Base-by-base conservation (phyloP, 2,113 vertebrate genomes). In the Aldabrachelys gigantea region DNA sequence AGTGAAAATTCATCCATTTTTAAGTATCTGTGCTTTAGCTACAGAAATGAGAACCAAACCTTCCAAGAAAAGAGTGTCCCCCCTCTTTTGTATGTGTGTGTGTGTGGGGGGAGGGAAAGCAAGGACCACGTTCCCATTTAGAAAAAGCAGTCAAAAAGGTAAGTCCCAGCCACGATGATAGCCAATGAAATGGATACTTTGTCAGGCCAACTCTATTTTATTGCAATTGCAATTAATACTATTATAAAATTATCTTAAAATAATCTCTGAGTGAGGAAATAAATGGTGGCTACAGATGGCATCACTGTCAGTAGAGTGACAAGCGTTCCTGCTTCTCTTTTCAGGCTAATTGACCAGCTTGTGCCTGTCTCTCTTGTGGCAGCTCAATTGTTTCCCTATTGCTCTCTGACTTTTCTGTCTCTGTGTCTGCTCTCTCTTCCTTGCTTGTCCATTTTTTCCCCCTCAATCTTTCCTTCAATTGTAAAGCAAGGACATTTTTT, bases 381-480 rank as follows among this genome's bases (percentile, higher is more conserved):
- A 88, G 49, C 38, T 93, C 44, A 56, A 2, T 31, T 80, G 75
- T 78, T 54, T 38, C n/a, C 27, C n/a, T 82, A 3, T 82, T 82
- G 35, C 84, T 79, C 25, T 47, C 88, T 19, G 57, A 79, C 7
- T 24, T 82, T 57, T 16, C 21, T 19, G 4, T 29, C 65, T 72
- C n/a, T 72, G 17, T 72, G n/a, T 19, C 24, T 47, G n/a, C 59
- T 82, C 11, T 22, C 27, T 52, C 38, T 78, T 82, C 35, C 65
- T 84, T 25, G 11, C 31, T 90, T 62, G 12, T 47, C 52, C 4
- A 35, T 76, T 89, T 44, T 4, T 16, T 44, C 44, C 11, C 41
- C 41, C 29, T 1, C 21, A 62, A 49, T 31, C n/a, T 75, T 75
- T 38, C 76, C 78, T 69, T 69, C 8, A 6, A 0, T 0, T 11